Evolutionary conservation across 2,113 vertebrate genomes (phyloP).

Genomic region (Telmatochromis bifrenatus): DNA sequence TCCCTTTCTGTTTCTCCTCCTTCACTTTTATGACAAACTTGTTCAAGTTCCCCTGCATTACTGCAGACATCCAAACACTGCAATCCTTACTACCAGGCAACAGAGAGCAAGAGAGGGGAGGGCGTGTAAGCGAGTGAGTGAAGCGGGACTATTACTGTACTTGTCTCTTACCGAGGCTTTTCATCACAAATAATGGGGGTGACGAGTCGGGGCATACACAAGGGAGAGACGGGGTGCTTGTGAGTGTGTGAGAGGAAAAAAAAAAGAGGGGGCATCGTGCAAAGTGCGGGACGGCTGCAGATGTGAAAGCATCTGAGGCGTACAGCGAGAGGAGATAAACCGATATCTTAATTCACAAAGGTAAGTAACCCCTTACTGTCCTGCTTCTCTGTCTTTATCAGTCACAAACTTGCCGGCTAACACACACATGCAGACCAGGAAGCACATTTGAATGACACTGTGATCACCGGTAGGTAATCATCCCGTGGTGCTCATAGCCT

Average conservation of each 20-base stretch:
- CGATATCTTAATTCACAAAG: not conserved
- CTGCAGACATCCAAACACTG: conserved; percentile 54
- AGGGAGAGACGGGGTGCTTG: not conserved
- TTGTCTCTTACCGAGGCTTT: conserved; percentile 29
- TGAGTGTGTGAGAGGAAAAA: not conserved
- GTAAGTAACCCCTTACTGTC: not conserved
- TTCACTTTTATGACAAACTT: conserved; percentile 31
- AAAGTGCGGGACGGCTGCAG: not conserved
- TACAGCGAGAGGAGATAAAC: not conserved
- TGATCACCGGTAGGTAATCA: not conserved
- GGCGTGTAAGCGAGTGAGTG: not conserved
- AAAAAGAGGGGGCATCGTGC: not conserved
- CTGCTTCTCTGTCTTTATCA: not conserved
- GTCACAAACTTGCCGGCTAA: not conserved
- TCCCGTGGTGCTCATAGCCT: not conserved
- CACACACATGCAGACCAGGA: not conserved
- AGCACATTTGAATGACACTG: not conserved
- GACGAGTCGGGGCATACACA: not conserved
- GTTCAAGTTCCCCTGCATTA: conserved; percentile 55
- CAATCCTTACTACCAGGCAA: conserved; percentile 24
- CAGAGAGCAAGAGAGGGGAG: not conserved
- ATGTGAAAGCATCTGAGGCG: conserved; percentile 5
- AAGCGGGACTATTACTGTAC: conserved; percentile 28
- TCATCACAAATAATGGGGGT: conserved; percentile 43
- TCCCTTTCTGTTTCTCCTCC: not conserved